Percentiles rank a stretch among this genome's conserved stretches.
phyloP scores from a whole-genome alignment of 92 coral and sea anemone genomes.

The Paramuricea clavata region DNA sequence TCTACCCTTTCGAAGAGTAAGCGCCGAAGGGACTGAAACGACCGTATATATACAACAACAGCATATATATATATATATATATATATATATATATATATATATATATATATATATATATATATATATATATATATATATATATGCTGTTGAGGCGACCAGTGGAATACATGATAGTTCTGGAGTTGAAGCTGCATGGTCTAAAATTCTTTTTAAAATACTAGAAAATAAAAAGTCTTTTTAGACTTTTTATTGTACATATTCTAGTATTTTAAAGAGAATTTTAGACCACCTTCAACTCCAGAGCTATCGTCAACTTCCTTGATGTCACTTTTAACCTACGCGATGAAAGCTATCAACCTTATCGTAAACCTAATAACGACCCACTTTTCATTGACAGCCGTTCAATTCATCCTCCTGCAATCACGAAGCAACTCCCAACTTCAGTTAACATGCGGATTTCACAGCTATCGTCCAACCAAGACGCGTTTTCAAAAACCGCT shows the following conservation, averaged over 20 bases:
- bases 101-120: too few species aligned
- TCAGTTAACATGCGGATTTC: slow-evolving; percentile 31
- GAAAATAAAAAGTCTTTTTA: too few species aligned
- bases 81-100: too few species aligned
- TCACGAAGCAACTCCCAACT: slow-evolving; percentile 14
- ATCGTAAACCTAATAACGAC: neutral
- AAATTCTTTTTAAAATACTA: neutral
- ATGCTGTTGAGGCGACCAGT: too few species aligned
- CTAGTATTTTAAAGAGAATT: too few species aligned
- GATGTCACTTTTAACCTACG: neutral
- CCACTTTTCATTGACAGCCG: slow-evolving; percentile 11
- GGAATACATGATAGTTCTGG: too few species aligned
- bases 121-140: neutral
- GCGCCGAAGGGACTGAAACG: too few species aligned
- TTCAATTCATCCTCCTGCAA: slow-evolving; percentile 29
- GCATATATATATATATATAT: too few species aligned
- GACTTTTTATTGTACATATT: too few species aligned
- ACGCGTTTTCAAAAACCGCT: neutral
- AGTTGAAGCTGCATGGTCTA: neutral
- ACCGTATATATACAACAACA: too few species aligned
- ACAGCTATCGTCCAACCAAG: slow-evolving; percentile 24
- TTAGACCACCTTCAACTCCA: too few species aligned
- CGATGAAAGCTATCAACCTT: neutral
- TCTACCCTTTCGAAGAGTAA: too few species aligned
- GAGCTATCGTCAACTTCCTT: neutral